Conservation (phyloP, 2,797 vertebrate species). For the Ambastaia sidthimunki region DNA sequence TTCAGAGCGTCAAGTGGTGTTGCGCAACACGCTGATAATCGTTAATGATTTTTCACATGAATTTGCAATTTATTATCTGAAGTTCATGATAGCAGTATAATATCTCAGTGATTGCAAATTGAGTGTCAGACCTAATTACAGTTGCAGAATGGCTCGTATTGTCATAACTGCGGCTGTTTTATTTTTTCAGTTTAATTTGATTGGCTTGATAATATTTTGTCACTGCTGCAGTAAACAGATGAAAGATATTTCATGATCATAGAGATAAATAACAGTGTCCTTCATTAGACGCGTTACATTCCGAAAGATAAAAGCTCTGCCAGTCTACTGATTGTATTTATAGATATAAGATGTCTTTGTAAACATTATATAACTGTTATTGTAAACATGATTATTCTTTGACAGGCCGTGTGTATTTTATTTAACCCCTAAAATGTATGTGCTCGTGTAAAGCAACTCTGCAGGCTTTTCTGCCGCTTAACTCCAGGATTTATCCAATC, state of each 20-base stretch:
- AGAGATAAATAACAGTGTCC: conserved; percentile 22
- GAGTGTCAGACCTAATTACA: conserved; percentile 20
- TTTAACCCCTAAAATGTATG: conserved; percentile 72
- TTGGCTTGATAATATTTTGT: conserved; percentile 19
- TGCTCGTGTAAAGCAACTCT: conserved; percentile 75
- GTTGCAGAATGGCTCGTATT: background rate
- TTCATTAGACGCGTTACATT: background rate
- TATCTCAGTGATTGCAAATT: conserved; percentile 27
- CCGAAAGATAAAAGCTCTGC: conserved; percentile 1
- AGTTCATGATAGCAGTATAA: conserved; percentile 3
- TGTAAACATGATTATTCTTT: conserved; percentile 60
- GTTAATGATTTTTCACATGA: conserved; percentile 27
- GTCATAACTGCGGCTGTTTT: background rate
- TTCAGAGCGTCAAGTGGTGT: background rate
- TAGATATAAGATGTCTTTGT: background rate
- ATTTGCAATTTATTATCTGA: background rate
- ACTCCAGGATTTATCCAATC: conserved; percentile 75
- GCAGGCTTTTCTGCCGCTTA: conserved; percentile 73
- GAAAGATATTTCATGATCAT: conserved; percentile 7
- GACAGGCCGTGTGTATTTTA: conserved; percentile 70
- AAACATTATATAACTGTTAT: background rate
- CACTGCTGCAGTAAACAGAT: conserved; percentile 27
- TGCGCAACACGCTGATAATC: conserved; percentile 12
- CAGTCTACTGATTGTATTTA: conserved; percentile 16
- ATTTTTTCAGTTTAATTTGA: background rate